Conservation (phyloP, 2,888 invertebrate genomes). For the Coelinius sp. region DNA sequence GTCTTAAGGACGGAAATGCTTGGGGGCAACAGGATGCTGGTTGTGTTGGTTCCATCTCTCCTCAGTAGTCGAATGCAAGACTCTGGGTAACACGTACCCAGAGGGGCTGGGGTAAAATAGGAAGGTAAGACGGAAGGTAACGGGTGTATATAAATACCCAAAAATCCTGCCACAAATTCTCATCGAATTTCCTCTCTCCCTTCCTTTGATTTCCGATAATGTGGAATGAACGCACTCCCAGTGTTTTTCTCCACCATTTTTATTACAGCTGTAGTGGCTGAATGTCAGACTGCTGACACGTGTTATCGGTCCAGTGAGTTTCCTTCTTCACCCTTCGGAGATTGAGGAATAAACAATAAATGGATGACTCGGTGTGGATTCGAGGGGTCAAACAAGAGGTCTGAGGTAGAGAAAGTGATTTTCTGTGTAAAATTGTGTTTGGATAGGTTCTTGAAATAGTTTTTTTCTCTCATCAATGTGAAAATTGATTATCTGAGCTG, state of each 20-base stretch:
- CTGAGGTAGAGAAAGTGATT: neutral
- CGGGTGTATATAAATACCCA: conserved; percentile 7
- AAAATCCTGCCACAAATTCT: neutral
- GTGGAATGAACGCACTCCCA: neutral
- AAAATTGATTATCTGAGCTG: too few species aligned
- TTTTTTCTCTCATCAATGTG: neutral
- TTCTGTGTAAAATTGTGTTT: neutral
- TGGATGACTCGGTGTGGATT: neutral
- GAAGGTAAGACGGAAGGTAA: neutral
- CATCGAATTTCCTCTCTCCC: neutral
- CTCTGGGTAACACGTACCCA: neutral
- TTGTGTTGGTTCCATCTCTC: conserved; percentile 7
- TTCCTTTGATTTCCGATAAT: neutral
- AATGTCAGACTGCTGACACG: conserved; percentile 13
- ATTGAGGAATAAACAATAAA: neutral
- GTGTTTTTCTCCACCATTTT: neutral
- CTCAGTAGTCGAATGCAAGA: neutral
- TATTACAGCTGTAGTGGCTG: neutral
- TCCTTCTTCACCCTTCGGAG: neutral
- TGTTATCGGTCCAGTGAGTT: conserved; percentile 1
- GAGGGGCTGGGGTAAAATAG: neutral
- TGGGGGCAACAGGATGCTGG: conserved; percentile 16
- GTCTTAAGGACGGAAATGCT: conserved; percentile 7
- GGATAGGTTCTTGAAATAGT: neutral
- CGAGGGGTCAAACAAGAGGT: too few species aligned